Base-by-base conservation (phyloP, 2,888 invertebrate species). In the Torymus tubicola region DNA sequence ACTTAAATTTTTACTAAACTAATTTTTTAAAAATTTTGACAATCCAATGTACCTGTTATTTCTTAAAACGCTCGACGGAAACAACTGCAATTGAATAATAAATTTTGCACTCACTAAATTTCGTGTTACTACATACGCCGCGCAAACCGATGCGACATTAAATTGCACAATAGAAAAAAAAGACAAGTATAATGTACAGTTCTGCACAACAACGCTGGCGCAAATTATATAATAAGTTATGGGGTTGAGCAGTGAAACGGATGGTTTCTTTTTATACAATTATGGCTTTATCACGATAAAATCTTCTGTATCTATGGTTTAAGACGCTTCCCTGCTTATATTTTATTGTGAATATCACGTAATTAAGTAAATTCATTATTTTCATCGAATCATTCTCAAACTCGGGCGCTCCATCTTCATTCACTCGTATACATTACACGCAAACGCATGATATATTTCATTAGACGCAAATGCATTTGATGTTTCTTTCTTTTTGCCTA, bases 311-410 rank as follows among this genome's bases (percentile, higher is more conserved):
- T 81, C 73, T 78, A 78, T 77, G 85, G 84, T 84, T 86, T 86
- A 85, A 86, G 84, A 86, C 86, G 86, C 86, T 83, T 87, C 87
- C 87, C 88, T 89, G 89, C 89, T 90, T 87, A 88, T 87, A 87
- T 88, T 88, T 74, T 81, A 86, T 86, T 86, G 85, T 87, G 88
- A 89, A 89, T 89, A 89, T 89, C 89, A 88, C 89, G 87, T 87
- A 86, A 85, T 82, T 85, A 84, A 73, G 82, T 85, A 86, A 72
- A 81, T 64, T 64, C 52, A 55, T 69, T 5, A 64, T 58, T 31
- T 42, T 18, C 67, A 12, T 73, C 31, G 58, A 31, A 63, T 72
- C 42, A 42, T 42, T 42, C 42, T 75, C 65, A 60, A 82, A 52
- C 76, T n/a, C 21, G 72, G 16, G 8, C 64, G 63, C 69, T 65